These are phyloP conservation scores for Callyntrura sp. DNA, from an alignment of 2,888 invertebrate genomes.

Conservation along the genomic window DNA sequence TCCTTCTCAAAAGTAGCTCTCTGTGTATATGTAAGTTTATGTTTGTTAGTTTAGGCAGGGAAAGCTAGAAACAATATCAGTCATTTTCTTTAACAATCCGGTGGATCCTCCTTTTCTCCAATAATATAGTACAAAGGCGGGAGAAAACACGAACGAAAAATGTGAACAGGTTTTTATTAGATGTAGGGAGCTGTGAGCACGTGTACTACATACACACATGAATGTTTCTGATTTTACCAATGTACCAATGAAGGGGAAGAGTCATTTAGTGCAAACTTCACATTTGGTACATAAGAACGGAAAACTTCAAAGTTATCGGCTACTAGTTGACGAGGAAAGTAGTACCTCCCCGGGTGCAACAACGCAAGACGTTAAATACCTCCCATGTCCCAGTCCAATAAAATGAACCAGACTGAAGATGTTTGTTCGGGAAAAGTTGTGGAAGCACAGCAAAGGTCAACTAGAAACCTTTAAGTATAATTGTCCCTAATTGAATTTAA, in stretches of 20 bases:
- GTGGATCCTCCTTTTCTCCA: background rate
- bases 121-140: background rate
- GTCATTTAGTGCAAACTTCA: too few species aligned
- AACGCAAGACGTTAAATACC: background rate
- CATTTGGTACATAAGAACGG: too few species aligned
- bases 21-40: too few species aligned
- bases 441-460: slow-evolving; percentile 8
- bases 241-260: too few species aligned
- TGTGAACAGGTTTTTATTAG: background rate
- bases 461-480: background rate
- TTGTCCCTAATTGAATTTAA: slow-evolving; percentile 25
- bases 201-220: too few species aligned
- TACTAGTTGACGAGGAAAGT: background rate
- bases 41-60: background rate
- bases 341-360: background rate
- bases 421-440: background rate
- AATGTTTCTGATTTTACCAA: too few species aligned
- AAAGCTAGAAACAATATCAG: slow-evolving; percentile 5
- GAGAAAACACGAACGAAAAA: background rate
- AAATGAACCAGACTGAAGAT: background rate
- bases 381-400: background rate
- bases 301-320: background rate
- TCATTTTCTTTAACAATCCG: slow-evolving; percentile 22
- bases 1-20: background rate
- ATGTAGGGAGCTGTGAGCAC: too few species aligned